Percentiles rank a stretch among this genome's conserved stretches.
Evolutionary conservation across 2,797 vertebrate species (phyloP).

Genomic region (Kryptopterus vitreolus): DNA sequence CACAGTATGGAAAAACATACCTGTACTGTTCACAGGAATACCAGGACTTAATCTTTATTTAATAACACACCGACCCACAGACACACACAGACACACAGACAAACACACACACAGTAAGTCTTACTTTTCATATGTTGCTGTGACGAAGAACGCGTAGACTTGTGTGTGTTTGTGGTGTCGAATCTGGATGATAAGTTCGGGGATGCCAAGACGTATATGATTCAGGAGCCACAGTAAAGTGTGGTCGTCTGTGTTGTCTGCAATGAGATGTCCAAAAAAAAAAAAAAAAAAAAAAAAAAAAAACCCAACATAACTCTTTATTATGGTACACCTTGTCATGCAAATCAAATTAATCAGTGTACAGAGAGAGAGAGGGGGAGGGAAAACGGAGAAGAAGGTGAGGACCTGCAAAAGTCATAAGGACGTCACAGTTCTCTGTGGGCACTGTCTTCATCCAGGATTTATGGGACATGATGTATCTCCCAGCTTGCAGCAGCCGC

Average conservation of each 20-base stretch:
- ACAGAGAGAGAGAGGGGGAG: neutral
- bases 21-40: neutral
- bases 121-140: slow-evolving; percentile 94
- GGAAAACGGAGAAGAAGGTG: neutral
- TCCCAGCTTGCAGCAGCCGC: slow-evolving; percentile 90
- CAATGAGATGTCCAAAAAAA: slow-evolving; percentile 40
- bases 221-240: slow-evolving; percentile 97
- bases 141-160: slow-evolving; percentile 95
- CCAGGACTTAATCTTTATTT: neutral
- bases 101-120: slow-evolving; percentile 40
- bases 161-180: slow-evolving; percentile 92
- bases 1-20: neutral
- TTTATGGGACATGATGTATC: slow-evolving; percentile 97
- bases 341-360: neutral
- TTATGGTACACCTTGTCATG: neutral
- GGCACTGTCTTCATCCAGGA: slow-evolving; percentile 99
- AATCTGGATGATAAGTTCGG: slow-evolving; percentile 96
- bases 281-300: neutral
- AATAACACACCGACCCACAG: neutral
- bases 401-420: slow-evolving; percentile 95
- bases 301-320: slow-evolving; percentile 13
- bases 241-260: slow-evolving; percentile 94
- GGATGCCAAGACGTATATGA: slow-evolving; percentile 94
- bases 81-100: neutral
- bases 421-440: slow-evolving; percentile 96